Evolutionary conservation across 2,113 vertebrate genomes (phyloP).

Genomic region (Bos indicus): DNA sequence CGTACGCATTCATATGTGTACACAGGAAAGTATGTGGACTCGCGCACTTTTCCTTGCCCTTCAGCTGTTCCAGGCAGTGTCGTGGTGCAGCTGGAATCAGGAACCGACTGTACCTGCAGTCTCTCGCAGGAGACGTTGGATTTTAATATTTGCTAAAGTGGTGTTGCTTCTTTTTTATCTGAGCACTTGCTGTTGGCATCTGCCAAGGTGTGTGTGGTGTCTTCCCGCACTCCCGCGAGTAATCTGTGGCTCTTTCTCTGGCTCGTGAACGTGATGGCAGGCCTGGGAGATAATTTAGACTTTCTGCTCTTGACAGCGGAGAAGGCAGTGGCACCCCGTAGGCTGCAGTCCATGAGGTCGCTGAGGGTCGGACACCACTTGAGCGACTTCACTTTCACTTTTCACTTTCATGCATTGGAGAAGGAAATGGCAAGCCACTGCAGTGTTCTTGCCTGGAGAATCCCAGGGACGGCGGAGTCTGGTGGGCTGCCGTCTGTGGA

Average conservation of each 20-base stretch:
- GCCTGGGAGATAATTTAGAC: background rate
- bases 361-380: too few relatives aligned
- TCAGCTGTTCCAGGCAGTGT: background rate
- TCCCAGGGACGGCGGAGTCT: too few relatives aligned
- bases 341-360: too few relatives aligned
- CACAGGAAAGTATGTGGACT: background rate
- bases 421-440: too few relatives aligned
- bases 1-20: background rate
- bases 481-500: too few relatives aligned
- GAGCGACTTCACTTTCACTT: too few relatives aligned
- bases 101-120: background rate
- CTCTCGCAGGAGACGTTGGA: background rate
- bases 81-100: background rate
- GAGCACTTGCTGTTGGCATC: background rate
- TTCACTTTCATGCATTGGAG: too few relatives aligned
- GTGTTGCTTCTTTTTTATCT: background rate
- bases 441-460: too few relatives aligned
- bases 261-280: background rate
- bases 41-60: background rate
- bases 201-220: background rate
- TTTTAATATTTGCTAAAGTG: background rate
- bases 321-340: too few relatives aligned
- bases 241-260: background rate
- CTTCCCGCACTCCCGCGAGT: background rate
- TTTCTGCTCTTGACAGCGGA: background rate